Base-by-base conservation (phyloP, 2,888 invertebrate genomes). In the Ganaspis brasiliensis region DNA sequence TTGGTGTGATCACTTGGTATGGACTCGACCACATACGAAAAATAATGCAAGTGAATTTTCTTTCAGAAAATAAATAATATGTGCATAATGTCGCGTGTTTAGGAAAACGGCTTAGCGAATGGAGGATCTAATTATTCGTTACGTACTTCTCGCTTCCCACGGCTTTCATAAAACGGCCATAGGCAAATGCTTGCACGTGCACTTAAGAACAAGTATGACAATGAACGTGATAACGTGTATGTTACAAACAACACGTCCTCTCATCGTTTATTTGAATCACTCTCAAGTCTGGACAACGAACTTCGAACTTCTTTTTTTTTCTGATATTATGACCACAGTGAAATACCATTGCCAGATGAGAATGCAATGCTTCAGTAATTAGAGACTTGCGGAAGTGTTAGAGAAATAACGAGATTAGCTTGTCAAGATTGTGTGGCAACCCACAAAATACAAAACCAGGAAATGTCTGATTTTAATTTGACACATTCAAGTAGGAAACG, bases 141-240 rank as follows among this genome's bases (percentile, higher is more conserved):
- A 45, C 26, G 24, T 45, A 67, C 45, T n/a, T 79, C 82, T 80
- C 74, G 81, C 82, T 86, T 86, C 85, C 84, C 86, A 86, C 85
- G 85, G 82, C 75, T 67, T 84, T 82, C 82, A 79, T 82, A 79
- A 82, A 82, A 80, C 73, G 70, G 52, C 73, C 59, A 77, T 78
- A 79, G 79, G 79, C 74, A 78, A 73, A 78, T 73, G 77, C 67
- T 26, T 67, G 67, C 45, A 67, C 67, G 67, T 59, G 76, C 37
- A 45, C 31, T 75, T 19, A 37, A n/a, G 24, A 14, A 45, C 67
- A 67, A 45, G 40, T 67, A 45, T 67, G 45, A 67, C 67, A 67
- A 67, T 67, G 45, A 67, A 45, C 26, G 67, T 67, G 67, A 67
- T 67, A 67, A 67, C 67, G 67, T 45, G 67, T 45, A n/a, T 21